These are phyloP conservation scores for Exephanes ischioxanthus DNA, from an alignment of 2,888 invertebrate species.

Conservation along the genomic window DNA sequence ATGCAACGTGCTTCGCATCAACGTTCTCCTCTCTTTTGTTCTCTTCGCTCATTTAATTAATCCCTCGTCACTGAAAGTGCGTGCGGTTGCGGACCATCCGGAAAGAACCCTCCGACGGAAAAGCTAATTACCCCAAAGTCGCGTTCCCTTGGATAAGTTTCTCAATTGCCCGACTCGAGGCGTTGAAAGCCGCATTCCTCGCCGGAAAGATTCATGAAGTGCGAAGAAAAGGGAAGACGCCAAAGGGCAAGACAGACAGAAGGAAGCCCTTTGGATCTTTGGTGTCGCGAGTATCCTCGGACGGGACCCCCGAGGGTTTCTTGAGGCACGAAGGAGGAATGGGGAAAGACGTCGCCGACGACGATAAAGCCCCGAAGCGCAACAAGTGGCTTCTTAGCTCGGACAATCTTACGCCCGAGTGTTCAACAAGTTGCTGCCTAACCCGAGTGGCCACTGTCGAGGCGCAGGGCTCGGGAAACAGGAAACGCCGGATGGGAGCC, in stretches of 20 bases:
- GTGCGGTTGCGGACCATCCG: background rate
- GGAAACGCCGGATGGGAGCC: background rate
- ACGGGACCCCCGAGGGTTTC: conserved; percentile 73
- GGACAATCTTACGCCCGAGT: conserved; percentile 80
- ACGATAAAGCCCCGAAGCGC: conserved; percentile 65
- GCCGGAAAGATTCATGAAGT: conserved; percentile 32
- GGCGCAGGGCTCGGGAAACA: conserved; percentile 10
- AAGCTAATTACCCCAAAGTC: background rate
- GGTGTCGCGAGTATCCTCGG: conserved; percentile 73
- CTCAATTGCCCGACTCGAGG: conserved; percentile 4
- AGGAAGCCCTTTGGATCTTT: conserved; percentile 61
- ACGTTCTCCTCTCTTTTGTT: background rate
- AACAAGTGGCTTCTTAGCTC: conserved; percentile 85
- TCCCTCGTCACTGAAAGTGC: background rate
- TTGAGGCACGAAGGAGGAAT: conserved; percentile 29
- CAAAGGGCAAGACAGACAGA: conserved; percentile 25
- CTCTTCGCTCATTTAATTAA: background rate
- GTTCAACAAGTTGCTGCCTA: conserved; percentile 81
- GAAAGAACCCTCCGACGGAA: background rate
- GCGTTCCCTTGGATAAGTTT: background rate
- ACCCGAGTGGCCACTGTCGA: conserved; percentile 26
- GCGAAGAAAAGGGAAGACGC: conserved; percentile 36
- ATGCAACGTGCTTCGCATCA: background rate
- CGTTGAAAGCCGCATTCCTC: background rate
- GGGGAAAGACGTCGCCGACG: conserved; percentile 67